Evolutionary conservation across 1,140 invertebrate species (phyloP), one percentile per base, ranked within the genome.

Genomic region (Drosophila mojavensis): DNA sequence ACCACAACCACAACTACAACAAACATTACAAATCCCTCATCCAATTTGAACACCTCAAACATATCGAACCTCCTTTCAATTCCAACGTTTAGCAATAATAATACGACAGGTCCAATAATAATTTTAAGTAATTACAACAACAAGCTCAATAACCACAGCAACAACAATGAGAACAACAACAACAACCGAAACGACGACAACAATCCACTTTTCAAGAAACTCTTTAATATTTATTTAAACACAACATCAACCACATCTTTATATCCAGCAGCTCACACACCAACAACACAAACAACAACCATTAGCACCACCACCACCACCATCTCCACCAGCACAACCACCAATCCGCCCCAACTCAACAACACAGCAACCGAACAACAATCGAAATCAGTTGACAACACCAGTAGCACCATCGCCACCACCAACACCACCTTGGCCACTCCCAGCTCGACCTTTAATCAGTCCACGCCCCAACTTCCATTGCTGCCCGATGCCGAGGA

Each of bases 261-360:
- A 84, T 89, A 84, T 89, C 78, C 84, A 89, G 81, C 84, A 89
- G 84, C 78, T 89, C 78, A 89, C 71, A 81, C 75, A 75, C 75
- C 90, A 77, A 55, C 47, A 24, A 36, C 77, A 58, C 11, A 45
- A 53, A 47, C 59, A 47, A 62, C 60, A 10, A 41, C 45, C 15
- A 20, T 36, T 15, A 67, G 50, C 55, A 74, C 43, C 54, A 67
- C 63, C 53, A 39, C 36, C 51, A 54, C 54, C 36, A 68, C 55
- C 56, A 39, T 59, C 36, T 51, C 30, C 33, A 13, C 58, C 24
- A 64, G 41, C 66, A 71, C 20, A 24, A 24, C 48, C 62, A 64
- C 60, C 56, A 78, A 58, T 56, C 67, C 48, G 11, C 58, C 47
- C 47, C 61, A 56, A 36, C 26, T 36, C 33, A 62, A 51, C 45